phyloP scores from a whole-genome alignment of 2,113 vertebrate genomes.

The Haliaeetus leucogaster region DNA sequence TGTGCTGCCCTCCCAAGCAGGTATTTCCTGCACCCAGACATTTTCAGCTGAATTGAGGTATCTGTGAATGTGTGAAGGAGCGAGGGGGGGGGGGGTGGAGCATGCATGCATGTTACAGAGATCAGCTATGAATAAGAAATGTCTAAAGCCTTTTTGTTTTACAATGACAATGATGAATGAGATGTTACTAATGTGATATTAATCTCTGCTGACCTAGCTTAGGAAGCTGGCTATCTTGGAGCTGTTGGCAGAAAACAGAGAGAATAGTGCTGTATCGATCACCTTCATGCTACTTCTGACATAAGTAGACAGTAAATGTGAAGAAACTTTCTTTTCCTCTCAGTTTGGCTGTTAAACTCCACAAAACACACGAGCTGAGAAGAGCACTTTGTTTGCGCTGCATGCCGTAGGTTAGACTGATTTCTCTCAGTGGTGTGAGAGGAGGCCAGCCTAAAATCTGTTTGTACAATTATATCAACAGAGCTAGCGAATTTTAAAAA shows the following conservation, averaged over 20 bases:
- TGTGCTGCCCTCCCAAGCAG: background rate
- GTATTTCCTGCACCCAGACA: background rate
- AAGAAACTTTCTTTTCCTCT: conserved; percentile 6
- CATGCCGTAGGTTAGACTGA: background rate
- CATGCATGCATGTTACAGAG: background rate
- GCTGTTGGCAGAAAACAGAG: background rate
- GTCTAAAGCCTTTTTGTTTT: conserved; percentile 9
- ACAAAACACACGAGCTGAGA: background rate
- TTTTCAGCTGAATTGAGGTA: background rate
- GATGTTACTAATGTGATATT: background rate
- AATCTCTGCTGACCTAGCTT: background rate
- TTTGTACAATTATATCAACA: background rate
- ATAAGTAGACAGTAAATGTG: background rate
- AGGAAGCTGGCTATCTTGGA: background rate
- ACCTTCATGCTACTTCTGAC: background rate
- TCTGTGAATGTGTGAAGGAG: background rate
- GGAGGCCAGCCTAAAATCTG: background rate
- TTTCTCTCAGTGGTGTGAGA: background rate
- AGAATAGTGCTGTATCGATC: background rate
- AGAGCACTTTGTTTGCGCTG: background rate
- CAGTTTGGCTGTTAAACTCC: background rate
- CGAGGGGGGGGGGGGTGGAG: fast-evolving
- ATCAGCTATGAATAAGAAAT: background rate
- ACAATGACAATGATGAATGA: background rate
- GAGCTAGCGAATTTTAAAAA: background rate